Evolutionary conservation across 2,888 invertebrate species (phyloP), one percentile per base, ranked within the genome.

Genomic region (Calameuta filiformis): DNA sequence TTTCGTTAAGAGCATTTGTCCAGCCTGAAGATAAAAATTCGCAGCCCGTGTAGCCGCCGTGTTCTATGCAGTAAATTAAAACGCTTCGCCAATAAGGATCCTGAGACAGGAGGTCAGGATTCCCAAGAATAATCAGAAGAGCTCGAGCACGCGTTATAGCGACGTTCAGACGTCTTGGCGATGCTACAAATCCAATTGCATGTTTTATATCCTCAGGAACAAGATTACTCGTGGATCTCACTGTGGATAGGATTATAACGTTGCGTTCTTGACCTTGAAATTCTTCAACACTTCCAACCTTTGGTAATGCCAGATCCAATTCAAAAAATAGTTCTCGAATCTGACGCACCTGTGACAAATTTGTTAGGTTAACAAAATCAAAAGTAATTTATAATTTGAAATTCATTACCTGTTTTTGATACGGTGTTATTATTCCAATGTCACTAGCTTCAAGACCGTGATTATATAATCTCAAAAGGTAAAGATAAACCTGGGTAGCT

Each of bases 361-460:
- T 37, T 30, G 11, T 37, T 11, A 23, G 23, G 31, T n/a, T 31
- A 71, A 34, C 33, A 4, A 31, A 12, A 71, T 71, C 31, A 11
- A 68, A 75, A 30, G 30, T 4, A 68, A 56, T 56, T 33, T 15
- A 31, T 31, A 3, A 23, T 30, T 40, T 37, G 15, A 0, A 31
- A 37, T 76, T 40, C 35, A 87, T 92, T 90, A 97, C 97, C 94
- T 99, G 99, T 90, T 97, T 97, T 80, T 95, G 92, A 89, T 99
- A 99, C 0, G 98, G 98, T 23, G 98, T 96, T 80, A 99, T 96
- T 78, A 99, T 95, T 4, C 98, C 99, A 87, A 99, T 94, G 84
- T 97, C 96, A 76, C 94, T 93, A 1, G 94, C 92, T 1, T 88
- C 89, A n/a, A 97, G 87, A 35, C 94, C 94, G 76, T 93, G 92